A percentile compares a stretch with the other conserved stretches of the same genome.
These are phyloP conservation scores for Pempheris klunzingeri DNA, from an alignment of 2,797 vertebrate genomes.

Conservation along the genomic window DNA sequence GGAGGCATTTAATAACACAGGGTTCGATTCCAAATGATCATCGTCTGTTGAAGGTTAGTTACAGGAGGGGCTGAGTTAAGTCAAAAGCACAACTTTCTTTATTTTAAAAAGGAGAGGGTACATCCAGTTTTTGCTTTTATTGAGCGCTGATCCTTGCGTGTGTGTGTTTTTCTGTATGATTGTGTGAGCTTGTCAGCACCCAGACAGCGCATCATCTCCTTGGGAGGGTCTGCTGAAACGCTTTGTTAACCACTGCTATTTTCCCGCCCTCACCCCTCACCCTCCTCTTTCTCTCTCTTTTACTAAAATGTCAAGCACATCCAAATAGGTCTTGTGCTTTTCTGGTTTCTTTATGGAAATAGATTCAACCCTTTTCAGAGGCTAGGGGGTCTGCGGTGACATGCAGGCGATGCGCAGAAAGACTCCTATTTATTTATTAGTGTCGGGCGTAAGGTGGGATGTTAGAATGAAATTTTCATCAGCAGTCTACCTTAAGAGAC, in stretches of 20 bases:
- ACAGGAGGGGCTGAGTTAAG: not conserved
- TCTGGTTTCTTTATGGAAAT: constrained; percentile 82
- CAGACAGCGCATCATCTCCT: constrained; percentile 38
- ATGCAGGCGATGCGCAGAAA: constrained; percentile 24
- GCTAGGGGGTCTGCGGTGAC: constrained; percentile 58
- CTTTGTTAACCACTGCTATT: constrained; percentile 78
- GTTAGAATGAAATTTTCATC: constrained; percentile 75
- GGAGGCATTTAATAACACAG: constrained; percentile 28
- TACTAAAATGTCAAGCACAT: constrained; percentile 84
- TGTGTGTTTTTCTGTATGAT: not conserved
- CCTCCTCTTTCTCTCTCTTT: constrained; percentile 66
- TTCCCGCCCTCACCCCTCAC: constrained; percentile 58
- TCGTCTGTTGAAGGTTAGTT: constrained; percentile 20
- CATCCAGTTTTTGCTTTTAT: constrained; percentile 6
- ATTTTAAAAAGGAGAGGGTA: not conserved
- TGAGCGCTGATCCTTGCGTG: not conserved
- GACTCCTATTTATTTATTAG: constrained; percentile 69
- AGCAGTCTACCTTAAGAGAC: constrained; percentile 58
- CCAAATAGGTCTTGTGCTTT: constrained; percentile 70
- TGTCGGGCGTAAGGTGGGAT: constrained; percentile 38
- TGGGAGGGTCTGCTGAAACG: constrained; percentile 44
- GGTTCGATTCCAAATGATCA: constrained; percentile 35
- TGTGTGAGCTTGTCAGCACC: constrained; percentile 50
- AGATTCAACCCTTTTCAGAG: constrained; percentile 70
- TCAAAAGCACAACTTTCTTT: constrained; percentile 1